Evolutionary conservation across 2,113 vertebrate species (phyloP), one percentile per base, ranked within the genome.

Genomic region (Sinocyclocheilus anshuiensis): DNA sequence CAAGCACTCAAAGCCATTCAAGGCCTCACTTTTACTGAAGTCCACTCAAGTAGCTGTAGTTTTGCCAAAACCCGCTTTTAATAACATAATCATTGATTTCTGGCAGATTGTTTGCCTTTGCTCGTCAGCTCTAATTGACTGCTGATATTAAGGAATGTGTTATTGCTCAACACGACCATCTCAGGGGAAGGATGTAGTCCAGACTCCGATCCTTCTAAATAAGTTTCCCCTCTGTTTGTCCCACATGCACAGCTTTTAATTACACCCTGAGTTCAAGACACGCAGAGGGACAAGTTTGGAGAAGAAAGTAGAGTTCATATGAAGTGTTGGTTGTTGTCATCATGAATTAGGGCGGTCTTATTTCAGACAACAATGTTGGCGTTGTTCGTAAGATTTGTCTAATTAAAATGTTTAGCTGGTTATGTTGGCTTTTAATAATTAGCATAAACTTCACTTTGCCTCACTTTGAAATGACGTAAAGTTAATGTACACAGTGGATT

Each of bases 71-170:
- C 33, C 12, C 3, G n/a, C 77, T 90, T 92, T 90, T 90, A 91
- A 94, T 91, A 86, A 80, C 86, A 89, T 93, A 92, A 93, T 94
- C 89, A 92, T 92, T 82, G 83, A 92, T 91, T 94, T 85, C 77
- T 89, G 86, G 22, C 86, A 88, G 93, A 91, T 90, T 92, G 89
- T 92, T 93, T 92, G 86, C 63, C 88, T 92, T 89, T 53, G 65
- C 65, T 88, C 86, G 53, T 81, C 71, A 65, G 88, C 87, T 33
- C 88, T 93, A 92, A 93, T 92, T 93, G 90, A 92, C 89, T 87
- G 74, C 77, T 89, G 84, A 92, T 93, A 92, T 92, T 93, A 90
- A 93, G 92, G 89, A 89, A 87, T 92, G 89, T 57, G 55, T 88
- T 89, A 85, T 53, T 91, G 88, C 88, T 90, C 90, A 7, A 29